Conservation (phyloP, 2,888 invertebrate genomes). For the Yponomeuta sedellus region DNA sequence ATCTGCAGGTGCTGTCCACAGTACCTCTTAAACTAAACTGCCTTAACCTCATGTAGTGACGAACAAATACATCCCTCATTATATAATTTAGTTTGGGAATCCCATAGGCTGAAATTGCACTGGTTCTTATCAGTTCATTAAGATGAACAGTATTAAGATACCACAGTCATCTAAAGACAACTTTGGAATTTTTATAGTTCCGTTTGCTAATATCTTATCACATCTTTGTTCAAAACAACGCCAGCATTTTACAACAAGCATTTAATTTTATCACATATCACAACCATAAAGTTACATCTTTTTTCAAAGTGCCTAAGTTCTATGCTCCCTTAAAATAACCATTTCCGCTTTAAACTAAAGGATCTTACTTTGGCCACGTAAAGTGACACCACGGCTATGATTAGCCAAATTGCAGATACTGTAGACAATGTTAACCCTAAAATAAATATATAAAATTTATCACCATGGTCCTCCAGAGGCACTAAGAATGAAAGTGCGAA, state of each 20-base stretch:
- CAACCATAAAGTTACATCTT: background rate
- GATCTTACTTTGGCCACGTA: slow-evolving; percentile 41
- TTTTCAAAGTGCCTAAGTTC: background rate
- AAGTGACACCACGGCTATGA: slow-evolving; percentile 43
- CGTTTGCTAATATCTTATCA: background rate
- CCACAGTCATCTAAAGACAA: background rate
- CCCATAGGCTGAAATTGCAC: background rate
- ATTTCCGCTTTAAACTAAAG: background rate
- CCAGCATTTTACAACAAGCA: background rate
- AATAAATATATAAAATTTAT: slow-evolving; percentile 50
- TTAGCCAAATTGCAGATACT: slow-evolving; percentile 50
- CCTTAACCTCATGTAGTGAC: too few species aligned
- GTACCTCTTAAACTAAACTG: too few species aligned
- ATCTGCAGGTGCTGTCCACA: too few species aligned
- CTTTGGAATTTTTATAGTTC: background rate
- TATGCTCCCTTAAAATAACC: background rate
- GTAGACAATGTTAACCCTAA: slow-evolving; percentile 42
- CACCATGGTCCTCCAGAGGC: slow-evolving; percentile 37
- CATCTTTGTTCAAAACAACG: background rate
- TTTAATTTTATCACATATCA: slow-evolving; percentile 12
- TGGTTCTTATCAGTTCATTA: background rate
- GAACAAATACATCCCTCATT: too few species aligned
- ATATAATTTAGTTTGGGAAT: background rate
- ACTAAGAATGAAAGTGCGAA: slow-evolving; percentile 41
- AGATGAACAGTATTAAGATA: too few species aligned